Evolutionary conservation across 2,113 vertebrate genomes (phyloP), one percentile per base, ranked within the genome.

Genomic region (Sinosuthora webbiana): DNA sequence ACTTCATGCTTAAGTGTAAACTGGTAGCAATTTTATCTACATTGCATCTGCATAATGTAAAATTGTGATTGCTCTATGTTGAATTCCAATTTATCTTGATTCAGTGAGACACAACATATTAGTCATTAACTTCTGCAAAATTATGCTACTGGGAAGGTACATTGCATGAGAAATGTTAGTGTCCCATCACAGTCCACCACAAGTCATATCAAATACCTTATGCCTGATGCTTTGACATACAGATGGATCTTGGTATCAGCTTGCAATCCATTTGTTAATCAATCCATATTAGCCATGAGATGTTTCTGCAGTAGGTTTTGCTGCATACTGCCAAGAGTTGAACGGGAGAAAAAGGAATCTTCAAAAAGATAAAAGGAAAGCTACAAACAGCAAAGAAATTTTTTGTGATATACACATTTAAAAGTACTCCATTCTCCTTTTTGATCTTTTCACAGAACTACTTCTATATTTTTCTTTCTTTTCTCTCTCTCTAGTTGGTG

Each of bases 231-330:
- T 81, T 89, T 96, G 89, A 90, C 84, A 73, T 50, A 37, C 9
- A 65, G 74, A 83, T 74, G 41, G 42, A 91, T 93, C 92, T 75
- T 44, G 64, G 37, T 30, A 93, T 27, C 53, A 87, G 45, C 39
- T 96, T 95, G 33, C 45, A 95, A 85, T 56, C n/a, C 33, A 91
- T 44, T 87, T 85, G 77, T 47, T 92, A 95, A 92, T 71, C 60
- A 89, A 93, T 47, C 17, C 65, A 11, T 89, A 80, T 67, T 55
- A 90, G 35, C 59, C 85, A 41, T 9, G 28, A 81, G 3, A 52
- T 30, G 31, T 85, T 17, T 39, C 79, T 92, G 21, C 73, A 74
- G 31, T 37, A 91, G 62, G 11, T 47, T 63, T 71, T 88, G 30
- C 67, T 73, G 56, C 49, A 52, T 57, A 35, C 11, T 74, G 56